A percentile compares a stretch with the other conserved stretches of the same genome.
Evolutionary conservation across 2,113 vertebrate species (phyloP).

Genomic region (Cygnus atratus): DNA sequence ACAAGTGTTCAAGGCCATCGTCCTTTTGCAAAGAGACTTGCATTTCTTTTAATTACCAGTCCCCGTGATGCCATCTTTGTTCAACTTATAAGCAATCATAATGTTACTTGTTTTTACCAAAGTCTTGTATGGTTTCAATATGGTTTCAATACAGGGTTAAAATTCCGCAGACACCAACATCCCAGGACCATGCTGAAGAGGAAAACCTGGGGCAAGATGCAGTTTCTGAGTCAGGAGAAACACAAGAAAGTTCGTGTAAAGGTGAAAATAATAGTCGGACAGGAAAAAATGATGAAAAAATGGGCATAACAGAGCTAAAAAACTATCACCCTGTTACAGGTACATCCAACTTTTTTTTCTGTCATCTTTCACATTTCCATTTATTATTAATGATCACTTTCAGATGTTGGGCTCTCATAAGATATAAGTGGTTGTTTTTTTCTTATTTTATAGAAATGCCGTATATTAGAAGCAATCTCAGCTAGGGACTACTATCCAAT

Average conservation of each 20-base stretch:
- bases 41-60: neutral
- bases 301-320: slow-evolving; percentile 65
- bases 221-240: neutral
- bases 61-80: neutral
- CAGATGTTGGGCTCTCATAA: neutral
- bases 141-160: slow-evolving; percentile 70
- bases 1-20: neutral
- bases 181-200: slow-evolving; percentile 67
- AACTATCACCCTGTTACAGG: slow-evolving; percentile 85
- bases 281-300: slow-evolving; percentile 74
- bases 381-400: neutral
- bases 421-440: neutral
- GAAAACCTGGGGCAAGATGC: slow-evolving; percentile 64
- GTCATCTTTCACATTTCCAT: neutral
- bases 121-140: neutral
- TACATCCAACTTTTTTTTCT: slow-evolving; percentile 11
- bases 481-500: neutral
- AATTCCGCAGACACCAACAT: slow-evolving; percentile 58
- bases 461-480: neutral
- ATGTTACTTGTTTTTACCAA: neutral
- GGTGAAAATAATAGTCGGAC: slow-evolving; percentile 1
- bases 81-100: neutral
- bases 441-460: neutral
- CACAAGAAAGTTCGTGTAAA: neutral
- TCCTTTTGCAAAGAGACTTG: neutral